Evolutionary conservation across 92 coral and sea anemone genomes (phyloP), one percentile per base, ranked within the genome.

Genomic region (Muricea muricata): DNA sequence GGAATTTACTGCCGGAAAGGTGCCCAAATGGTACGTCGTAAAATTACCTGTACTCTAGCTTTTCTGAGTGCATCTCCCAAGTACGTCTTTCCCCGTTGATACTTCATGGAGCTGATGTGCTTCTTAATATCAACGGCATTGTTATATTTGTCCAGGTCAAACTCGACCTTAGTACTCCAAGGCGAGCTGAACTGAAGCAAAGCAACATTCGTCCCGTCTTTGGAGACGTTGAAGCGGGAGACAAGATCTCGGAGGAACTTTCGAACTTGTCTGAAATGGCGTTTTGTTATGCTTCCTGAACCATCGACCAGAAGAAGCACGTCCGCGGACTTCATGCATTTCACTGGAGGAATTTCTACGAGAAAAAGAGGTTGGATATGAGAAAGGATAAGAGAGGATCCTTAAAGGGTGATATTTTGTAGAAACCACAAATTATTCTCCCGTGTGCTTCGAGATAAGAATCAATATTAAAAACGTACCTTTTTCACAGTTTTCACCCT

Each of bases 141-240:
- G 9, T 33, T 56, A 46, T 56, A 78, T 58, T 58, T 56, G 17
- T 78, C 71, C 30, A 78, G 46, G 33, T 40, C 71, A 78, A 78
- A 78, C 83, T 78, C 83, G 12, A 78, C 24, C 35, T 55, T 78
- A 4, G 83, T 78, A 0, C 4, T 5, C 83, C 71, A 78, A 10
- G 83, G 83, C 18, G 83, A 56, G 42, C 83, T 78, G 54, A 78
- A 78, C 83, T 78, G 71, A 35, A 78, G 61, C 48, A 78, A 55
- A n/a, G 71, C 83, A 7, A 78, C 71, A n/a, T 78, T 30, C 24
- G 83, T 78, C 1, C 70, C 83, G 20, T 57, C 21, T 23, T 58
- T 29, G 25, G 83, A 78, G 7, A 78, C 12, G 18, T 78, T 57
- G 40, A 78, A 78, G n/a, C 71, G 83, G 58, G 83, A 78, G 6